Base-by-base conservation (phyloP, 2,797 vertebrate genomes). In the Aselliscus stoliczkanus region DNA sequence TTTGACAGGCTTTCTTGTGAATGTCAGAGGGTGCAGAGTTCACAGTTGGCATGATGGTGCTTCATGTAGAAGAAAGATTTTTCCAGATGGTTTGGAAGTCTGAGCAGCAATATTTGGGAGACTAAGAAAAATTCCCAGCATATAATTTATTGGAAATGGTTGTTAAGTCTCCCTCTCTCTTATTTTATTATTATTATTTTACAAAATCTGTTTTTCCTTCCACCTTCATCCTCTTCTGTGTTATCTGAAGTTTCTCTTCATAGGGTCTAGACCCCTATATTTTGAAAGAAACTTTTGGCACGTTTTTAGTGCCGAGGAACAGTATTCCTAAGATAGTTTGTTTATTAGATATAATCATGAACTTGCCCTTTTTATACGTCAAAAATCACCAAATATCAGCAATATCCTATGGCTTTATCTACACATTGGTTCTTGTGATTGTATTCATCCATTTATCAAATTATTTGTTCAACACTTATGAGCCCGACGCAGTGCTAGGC, bases 11-110 rank as follows among this genome's bases (percentile, higher is more conserved):
- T 80, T 91, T 23, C 21, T 27, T 39, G 37, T 27, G 93, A 14
- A 39, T 52, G 29, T 89, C n/a, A n/a, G 86, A 83, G 58, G 37
- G 70, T 54, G 7, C 75, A 50, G 80, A 64, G 85, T n/a, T 90
- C 64, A 60, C 69, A 72, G 67, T 95, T 96, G 95, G 84, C 73
- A 54, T 4, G 77, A 82, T 77, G 12, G 21, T 18, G 42, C 93
- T 93, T 92, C 54, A n/a, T 85, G 54, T 42, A 88, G 84, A 76
- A 90, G 93, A 85, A 79, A 93, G 93, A 96, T 94, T 93, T 96
- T 96, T 96, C 96, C 95, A 97, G 81, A 90, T 96, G 90, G 62
- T 31, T 88, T 96, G 92, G 77, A 96, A 95, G 84, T 47, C 81
- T 65, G 27, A 93, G 37, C 52, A 90, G 64, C 76, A 79, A 56